Base-by-base conservation (phyloP, 2,888 invertebrate species). In the Aquatica leii region DNA sequence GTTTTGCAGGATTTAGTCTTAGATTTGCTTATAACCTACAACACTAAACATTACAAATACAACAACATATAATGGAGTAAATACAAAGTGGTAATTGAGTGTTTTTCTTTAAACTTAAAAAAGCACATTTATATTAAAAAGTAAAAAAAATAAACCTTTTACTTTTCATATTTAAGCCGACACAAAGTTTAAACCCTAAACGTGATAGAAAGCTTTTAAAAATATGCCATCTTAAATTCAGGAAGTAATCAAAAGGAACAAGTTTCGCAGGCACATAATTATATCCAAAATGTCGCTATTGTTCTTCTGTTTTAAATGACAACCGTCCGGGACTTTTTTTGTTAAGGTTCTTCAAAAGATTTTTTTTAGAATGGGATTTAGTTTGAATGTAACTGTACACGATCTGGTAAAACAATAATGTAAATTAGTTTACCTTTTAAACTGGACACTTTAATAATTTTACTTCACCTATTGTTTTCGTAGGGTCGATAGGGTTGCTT, bases 391-490 rank as follows among this genome's bases (percentile, higher is more conserved):
- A 61, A 57, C 64, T 50, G 50, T 57, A 59, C 63, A 60, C 46
- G 48, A 15, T 34, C 24, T 21, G 46, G 41, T 57, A 51, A 4
- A 24, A 6, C 24, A 12, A 59, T 55, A 59, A 62, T 69, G 65
- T 57, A 60, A 65, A 62, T 65, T 46, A 41, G 58, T 52, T 62
- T 62, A 59, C 60, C 60, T 67, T 68, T 67, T 58, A 18, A 65
- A 65, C 71, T 71, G 71, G 71, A 69, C 69, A 72, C 67, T 69
- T 72, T 68, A 67, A 59, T 60, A 60, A 68, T 69, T 69, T 65
- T 63, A 62, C 59, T 67, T 55, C 68, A n/a, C 67, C 67, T 62
- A 66, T 72, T 71, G 69, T 70, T 73, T 68, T 58, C 55, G 34
- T 52, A 48, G 57, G 60, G 60, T 66, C 49, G 65, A 63, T 59